Percentiles rank a stretch among this genome's conserved stretches.
Conservation (phyloP, 2,797 vertebrate species). For the Sandelia bainsii region DNA sequence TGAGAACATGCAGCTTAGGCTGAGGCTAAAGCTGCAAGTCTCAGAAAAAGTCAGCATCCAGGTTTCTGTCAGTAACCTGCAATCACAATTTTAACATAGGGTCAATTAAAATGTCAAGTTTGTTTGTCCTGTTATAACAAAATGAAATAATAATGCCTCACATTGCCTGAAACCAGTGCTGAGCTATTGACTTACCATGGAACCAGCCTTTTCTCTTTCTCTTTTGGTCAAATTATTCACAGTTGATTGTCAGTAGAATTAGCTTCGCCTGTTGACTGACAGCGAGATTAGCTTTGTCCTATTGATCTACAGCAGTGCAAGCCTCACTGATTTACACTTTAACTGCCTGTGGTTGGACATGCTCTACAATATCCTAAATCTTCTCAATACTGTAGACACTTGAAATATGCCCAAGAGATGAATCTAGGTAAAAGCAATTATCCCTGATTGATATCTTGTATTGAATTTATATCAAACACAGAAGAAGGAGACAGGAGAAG, state of each 20-base stretch:
- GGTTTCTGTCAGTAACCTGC: no score
- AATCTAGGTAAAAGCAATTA: conserved; percentile 29
- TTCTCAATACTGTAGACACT: conserved; percentile 29
- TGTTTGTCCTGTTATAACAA: neutral
- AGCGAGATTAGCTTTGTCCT: conserved; percentile 56
- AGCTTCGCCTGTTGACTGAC: conserved; percentile 48
- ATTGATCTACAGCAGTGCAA: conserved; percentile 49
- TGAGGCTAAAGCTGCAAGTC: no score
- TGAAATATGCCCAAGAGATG: conserved; percentile 12
- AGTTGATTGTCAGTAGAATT: conserved; percentile 47
- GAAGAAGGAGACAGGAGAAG: neutral
- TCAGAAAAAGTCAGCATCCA: no score
- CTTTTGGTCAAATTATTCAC: conserved; percentile 38
- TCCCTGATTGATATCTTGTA: conserved; percentile 30
- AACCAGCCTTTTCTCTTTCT: conserved; percentile 6
- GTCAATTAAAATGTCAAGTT: neutral
- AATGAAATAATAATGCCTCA: neutral
- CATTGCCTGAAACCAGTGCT: neutral
- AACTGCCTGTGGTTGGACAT: conserved; percentile 23
- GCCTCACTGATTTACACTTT: conserved; percentile 37
- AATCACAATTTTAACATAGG: neutral
- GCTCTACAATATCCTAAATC: conserved; percentile 28
- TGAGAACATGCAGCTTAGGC: no score
- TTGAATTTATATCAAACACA: conserved; percentile 29
- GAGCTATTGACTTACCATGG: conserved; percentile 4